Evolutionary conservation across 2,113 vertebrate genomes (phyloP).

Genomic region (Xyliphius kryptos): DNA sequence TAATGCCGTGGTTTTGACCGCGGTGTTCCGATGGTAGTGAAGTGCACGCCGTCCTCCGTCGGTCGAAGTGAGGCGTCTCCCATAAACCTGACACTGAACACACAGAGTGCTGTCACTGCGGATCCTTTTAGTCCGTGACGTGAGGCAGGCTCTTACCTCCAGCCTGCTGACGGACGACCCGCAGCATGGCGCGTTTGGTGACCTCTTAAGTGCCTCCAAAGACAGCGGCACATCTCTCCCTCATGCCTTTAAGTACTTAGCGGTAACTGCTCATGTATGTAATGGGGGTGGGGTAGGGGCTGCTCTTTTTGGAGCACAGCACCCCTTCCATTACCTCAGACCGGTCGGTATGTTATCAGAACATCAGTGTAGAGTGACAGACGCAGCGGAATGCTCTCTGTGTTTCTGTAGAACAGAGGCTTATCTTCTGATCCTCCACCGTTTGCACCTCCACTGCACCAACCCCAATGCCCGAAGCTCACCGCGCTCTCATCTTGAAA

Average conservation of each 20-base stretch:
- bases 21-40: not conserved
- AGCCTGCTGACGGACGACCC: constrained; percentile 59
- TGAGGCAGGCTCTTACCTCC: constrained; percentile 58
- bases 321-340: not conserved
- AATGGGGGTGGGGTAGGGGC: not conserved
- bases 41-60: constrained; percentile 1
- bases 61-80: not conserved
- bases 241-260: constrained; percentile 27
- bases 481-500: too few relatives aligned
- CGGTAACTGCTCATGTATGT: constrained; percentile 17
- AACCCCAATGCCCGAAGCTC: too few relatives aligned
- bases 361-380: not conserved
- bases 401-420: not conserved
- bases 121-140: constrained; percentile 45
- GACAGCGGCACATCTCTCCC: constrained; percentile 42
- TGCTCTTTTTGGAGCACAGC: constrained; percentile 8
- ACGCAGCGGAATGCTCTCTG: not conserved
- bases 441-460: too few relatives aligned
- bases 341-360: not conserved
- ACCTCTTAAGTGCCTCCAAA: constrained; percentile 54
- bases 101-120: constrained; percentile 41
- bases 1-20: too few relatives aligned
- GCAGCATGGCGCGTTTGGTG: constrained; percentile 47
- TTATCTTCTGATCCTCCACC: not conserved
- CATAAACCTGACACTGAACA: constrained; percentile 16